phyloP scores from a whole-genome alignment of 2,888 invertebrate species.

The Clepsis dumicolana region DNA sequence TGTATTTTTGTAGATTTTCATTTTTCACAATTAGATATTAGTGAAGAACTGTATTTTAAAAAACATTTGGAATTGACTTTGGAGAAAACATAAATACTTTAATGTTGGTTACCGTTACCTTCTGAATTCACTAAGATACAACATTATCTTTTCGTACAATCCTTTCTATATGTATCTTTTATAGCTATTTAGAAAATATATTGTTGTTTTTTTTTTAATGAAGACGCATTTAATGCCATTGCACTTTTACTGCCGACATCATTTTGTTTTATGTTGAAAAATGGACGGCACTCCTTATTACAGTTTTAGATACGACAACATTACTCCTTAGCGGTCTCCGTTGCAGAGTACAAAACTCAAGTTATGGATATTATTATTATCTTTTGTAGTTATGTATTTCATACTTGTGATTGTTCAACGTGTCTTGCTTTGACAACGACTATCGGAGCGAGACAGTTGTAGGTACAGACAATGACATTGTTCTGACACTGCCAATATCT shows the following conservation, averaged over 20 bases:
- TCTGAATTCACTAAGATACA: neutral
- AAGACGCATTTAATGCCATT: too few relatives aligned
- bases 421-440: neutral
- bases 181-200: neutral
- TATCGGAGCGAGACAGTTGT: neutral
- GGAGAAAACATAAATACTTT: slow-evolving; percentile 9
- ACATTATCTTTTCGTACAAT: neutral
- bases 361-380: neutral
- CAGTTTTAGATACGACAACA: neutral
- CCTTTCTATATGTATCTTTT: neutral
- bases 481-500: neutral
- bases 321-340: neutral
- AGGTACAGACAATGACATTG: slow-evolving; percentile 6
- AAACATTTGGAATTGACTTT: slow-evolving; percentile 36
- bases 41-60: slow-evolving; percentile 28
- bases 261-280: neutral
- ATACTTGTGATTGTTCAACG: neutral
- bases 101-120: neutral
- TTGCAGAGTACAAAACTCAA: neutral
- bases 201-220: too few relatives aligned
- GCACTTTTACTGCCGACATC: too few relatives aligned
- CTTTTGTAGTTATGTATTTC: neutral
- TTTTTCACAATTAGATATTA: slow-evolving; percentile 18
- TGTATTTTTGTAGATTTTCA: slow-evolving; percentile 27
- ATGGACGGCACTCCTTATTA: neutral